Evolutionary conservation across 2,113 vertebrate species (phyloP).

Genomic region (Xiphophorus hellerii): DNA sequence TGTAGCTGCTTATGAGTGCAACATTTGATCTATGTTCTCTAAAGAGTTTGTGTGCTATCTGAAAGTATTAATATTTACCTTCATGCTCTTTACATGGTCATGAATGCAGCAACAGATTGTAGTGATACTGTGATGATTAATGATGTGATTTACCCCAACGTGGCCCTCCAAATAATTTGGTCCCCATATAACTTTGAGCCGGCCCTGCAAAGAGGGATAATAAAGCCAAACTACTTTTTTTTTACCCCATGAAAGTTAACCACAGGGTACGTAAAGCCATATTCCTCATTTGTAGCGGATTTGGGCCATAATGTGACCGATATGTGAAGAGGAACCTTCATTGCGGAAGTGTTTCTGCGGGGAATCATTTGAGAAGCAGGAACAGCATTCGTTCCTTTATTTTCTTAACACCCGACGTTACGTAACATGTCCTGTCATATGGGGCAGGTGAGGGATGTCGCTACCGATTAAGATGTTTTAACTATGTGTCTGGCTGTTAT

Average conservation of each 20-base stretch:
- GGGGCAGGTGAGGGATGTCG: rapidly evolving
- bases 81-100: background rate
- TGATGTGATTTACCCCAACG: background rate
- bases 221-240: background rate
- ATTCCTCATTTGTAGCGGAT: background rate
- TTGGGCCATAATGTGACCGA: too few relatives aligned
- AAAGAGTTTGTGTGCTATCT: too few relatives aligned
- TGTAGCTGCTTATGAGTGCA: background rate
- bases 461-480: too few relatives aligned
- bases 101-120: background rate
- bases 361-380: slow-evolving; percentile 17
- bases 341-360: slow-evolving; percentile 21
- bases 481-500: rapidly evolving
- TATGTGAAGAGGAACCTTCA: slow-evolving; percentile 21
- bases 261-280: background rate
- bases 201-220: too few relatives aligned
- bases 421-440: background rate
- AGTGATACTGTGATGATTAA: background rate
- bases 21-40: too few relatives aligned
- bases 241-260: background rate
- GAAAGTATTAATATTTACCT: background rate
- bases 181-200: background rate
- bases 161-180: background rate
- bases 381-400: background rate
- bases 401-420: background rate